Base-by-base conservation (phyloP, 2,888 invertebrate species). In the Drosophila tripunctata region DNA sequence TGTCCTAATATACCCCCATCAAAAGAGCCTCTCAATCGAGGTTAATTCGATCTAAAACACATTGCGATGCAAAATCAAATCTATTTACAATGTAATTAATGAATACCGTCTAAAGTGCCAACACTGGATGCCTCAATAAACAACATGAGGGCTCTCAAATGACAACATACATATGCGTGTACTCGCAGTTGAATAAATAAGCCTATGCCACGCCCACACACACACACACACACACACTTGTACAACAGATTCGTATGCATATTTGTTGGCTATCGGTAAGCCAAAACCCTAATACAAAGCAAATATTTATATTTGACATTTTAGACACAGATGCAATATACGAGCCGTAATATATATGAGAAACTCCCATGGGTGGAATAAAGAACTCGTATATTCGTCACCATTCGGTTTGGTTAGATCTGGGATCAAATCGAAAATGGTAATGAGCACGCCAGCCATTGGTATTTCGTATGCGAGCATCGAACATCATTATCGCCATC, bases 61-160 rank as follows among this genome's bases (percentile, higher is more conserved):
- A 56, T 41, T 21, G 22, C 38, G 35, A 47, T 33, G 43, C n/a
- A 43, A 51, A 66, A 54, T 17, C 30, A 41, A 51, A 50, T 64
- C 72, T 85, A 67, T 85, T 78, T 82, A 67, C 78, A 75, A 79
- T 75, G 83, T 82, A 78, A 78, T 85, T 78, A 78, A 78, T 82
- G 76, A 58, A 45, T 48, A 54, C 38, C 33, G 17, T 15, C 36
- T 55, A 61, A 50, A 66, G 62, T 57, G 71, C 38, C 57, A 75
- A 56, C 48, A 70, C 33, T 40, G 54, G 50, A 62, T 54, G 54
- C 61, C 51, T 44, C 60, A 33, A 67, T 45, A 60, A 68, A 54
- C 68, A 60, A 36, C 22, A 36, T 58, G 48, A 8, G 38, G 38
- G 36, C 22, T 48, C 27, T 44, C 45, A 31, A 40, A 35, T 51